Evolutionary conservation across 2,888 invertebrate species (phyloP), one percentile per base, ranked within the genome.

Genomic region (Ceraclea dissimilis): DNA sequence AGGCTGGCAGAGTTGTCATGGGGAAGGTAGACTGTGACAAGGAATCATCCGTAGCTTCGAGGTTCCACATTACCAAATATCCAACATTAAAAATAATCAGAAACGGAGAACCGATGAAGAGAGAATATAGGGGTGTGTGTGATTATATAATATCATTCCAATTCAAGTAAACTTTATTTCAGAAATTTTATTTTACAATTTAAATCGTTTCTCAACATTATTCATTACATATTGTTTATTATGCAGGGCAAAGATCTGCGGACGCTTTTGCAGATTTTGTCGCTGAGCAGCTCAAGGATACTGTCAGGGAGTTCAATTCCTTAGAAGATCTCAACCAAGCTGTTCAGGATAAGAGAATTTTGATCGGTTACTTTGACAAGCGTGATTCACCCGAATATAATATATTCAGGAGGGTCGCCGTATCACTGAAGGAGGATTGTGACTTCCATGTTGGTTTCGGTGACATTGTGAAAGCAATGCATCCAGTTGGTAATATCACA

Each of bases 11-110:
- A 71, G 92, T 98, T 10, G 89, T 93, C 6, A 87, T 98, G 80
- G 98, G 90, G 47, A 95, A 95, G 78, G 93, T 99, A 6, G 97
- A 99, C 73, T 97, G 98, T 77, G 99, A 99, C 74, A 83, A 82
- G 66, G 93, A 99, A 77, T 85, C 86, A 78, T 76, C 83, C 18
- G 80, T 98, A 56, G 90, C 97, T 2, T 84, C 89, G 4, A 83
- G 92, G 64, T 99, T 94, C 74, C 95, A 96, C 68, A 96, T 99
- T 57, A 90, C 88, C 56, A 99, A 99, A 77, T 99, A 99, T 76
- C 99, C 99, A 5, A 99, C 99, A 4, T 73, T 99, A 56, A 99
- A 99, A 75, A 74, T 98, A 18, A 90, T 97, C 65, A 81, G 92
- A 52, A 93, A 93, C 79, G 93, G 93, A 0, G 84, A 90, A 66